These are phyloP conservation scores for Spheniscus humboldti DNA, from an alignment of 2,797 vertebrate genomes.

Conservation along the genomic window DNA sequence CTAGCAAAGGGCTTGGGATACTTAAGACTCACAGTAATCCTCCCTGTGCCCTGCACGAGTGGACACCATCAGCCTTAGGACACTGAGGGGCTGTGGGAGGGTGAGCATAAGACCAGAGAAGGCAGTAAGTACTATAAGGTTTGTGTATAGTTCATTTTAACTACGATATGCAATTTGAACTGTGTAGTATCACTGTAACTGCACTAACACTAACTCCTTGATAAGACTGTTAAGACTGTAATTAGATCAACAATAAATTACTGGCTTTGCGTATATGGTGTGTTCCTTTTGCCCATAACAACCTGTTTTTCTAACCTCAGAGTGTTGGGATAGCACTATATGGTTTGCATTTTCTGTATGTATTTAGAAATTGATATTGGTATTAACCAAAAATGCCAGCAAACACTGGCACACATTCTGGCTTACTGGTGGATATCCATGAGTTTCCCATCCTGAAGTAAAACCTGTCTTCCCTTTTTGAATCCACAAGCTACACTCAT, in stretches of 20 bases:
- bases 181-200: neutral
- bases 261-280: neutral
- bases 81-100: fast-evolving
- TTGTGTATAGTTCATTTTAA: neutral
- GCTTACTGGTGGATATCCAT: neutral
- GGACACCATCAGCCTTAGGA: neutral
- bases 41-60: neutral
- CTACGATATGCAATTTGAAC: neutral
- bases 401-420: neutral
- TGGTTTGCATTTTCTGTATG: neutral
- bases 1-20: neutral
- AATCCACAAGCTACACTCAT: neutral
- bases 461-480: neutral
- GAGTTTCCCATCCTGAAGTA: neutral
- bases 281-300: neutral
- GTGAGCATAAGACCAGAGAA: neutral
- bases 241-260: neutral
- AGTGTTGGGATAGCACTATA: neutral
- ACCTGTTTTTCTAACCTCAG: neutral
- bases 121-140: neutral
- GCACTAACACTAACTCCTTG: neutral
- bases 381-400: neutral
- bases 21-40: fast-evolving
- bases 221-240: neutral
- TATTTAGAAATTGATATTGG: neutral